Percentiles rank a stretch among this genome's conserved stretches.
These are phyloP conservation scores for Drosophila repletoides DNA, from an alignment of 1,140 invertebrate species.

Conservation along the genomic window DNA sequence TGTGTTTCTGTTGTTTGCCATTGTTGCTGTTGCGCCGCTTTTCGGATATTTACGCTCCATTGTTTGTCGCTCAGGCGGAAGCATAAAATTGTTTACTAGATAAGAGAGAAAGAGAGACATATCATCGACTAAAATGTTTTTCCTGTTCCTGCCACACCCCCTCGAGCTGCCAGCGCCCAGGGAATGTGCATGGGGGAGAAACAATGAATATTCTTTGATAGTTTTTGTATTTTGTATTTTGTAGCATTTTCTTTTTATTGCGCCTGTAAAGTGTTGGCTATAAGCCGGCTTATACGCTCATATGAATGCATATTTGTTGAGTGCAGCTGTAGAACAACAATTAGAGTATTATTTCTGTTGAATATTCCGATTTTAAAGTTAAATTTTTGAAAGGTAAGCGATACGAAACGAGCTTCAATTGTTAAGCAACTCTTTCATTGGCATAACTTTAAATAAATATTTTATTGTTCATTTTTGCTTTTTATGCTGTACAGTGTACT, in stretches of 20 bases:
- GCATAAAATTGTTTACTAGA: slow-evolving; percentile 80
- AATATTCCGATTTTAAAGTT: slow-evolving; percentile 9
- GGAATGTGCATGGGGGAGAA: too few relatives aligned
- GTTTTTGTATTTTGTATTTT: slow-evolving; percentile 19
- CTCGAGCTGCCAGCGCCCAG: not conserved
- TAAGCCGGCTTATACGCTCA: slow-evolving; percentile 31
- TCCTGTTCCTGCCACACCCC: slow-evolving; percentile 10
- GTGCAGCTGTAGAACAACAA: slow-evolving; percentile 32
- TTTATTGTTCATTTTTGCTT: slow-evolving; percentile 16
- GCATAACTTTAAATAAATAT: slow-evolving; percentile 53
- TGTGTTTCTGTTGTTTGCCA: too few relatives aligned
- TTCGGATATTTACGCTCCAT: slow-evolving; percentile 79
- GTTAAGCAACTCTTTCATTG: slow-evolving; percentile 23
- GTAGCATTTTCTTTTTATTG: slow-evolving; percentile 59
- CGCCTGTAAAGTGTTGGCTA: slow-evolving; percentile 44
- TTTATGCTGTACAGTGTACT: not conserved
- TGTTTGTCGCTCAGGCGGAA: slow-evolving; percentile 80
- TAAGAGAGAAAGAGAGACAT: slow-evolving; percentile 54
- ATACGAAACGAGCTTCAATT: slow-evolving; percentile 29
- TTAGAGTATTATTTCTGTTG: slow-evolving; percentile 36
- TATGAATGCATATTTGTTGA: not conserved
- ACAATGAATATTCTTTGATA: slow-evolving; percentile 48
- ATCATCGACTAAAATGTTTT: slow-evolving; percentile 75
- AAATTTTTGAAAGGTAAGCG: slow-evolving; percentile 42
- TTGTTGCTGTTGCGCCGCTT: slow-evolving; percentile 60